These are phyloP conservation scores for Gnathonemus longibarbis DNA, from an alignment of 2,113 vertebrate species.

Conservation along the genomic window DNA sequence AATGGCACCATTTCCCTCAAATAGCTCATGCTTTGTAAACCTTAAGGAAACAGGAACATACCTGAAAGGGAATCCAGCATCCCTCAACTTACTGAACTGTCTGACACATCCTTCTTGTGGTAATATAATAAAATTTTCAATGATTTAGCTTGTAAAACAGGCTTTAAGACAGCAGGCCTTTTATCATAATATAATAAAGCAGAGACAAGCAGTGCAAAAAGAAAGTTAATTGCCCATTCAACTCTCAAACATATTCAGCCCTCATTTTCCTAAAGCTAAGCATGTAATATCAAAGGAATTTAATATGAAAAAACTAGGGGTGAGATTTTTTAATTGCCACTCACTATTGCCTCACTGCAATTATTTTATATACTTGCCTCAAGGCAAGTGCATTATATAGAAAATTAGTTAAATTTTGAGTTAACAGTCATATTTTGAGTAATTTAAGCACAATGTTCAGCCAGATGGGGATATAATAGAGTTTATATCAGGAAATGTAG, in stretches of 20 bases:
- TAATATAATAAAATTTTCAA: neutral
- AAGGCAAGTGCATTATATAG: neutral
- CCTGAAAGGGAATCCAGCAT: neutral
- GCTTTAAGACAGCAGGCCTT: neutral
- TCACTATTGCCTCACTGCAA: neutral
- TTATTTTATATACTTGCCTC: neutral
- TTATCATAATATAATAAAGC: neutral
- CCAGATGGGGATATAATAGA: neutral
- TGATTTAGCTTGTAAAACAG: neutral
- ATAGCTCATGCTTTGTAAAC: neutral
- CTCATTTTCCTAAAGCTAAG: neutral
- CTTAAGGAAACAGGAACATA: neutral
- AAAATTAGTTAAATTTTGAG: neutral
- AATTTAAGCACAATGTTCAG: neutral
- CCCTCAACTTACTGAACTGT: neutral
- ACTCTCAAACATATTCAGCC: neutral
- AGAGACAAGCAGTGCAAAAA: neutral
- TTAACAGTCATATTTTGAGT: neutral
- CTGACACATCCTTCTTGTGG: neutral
- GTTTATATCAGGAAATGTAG: neutral
- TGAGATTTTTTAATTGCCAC: neutral
- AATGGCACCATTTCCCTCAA: neutral
- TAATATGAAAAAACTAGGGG: neutral
- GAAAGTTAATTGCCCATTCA: neutral
- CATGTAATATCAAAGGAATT: neutral